Conservation (phyloP, 2,888 invertebrate species). For the Tipula vernalis region DNA sequence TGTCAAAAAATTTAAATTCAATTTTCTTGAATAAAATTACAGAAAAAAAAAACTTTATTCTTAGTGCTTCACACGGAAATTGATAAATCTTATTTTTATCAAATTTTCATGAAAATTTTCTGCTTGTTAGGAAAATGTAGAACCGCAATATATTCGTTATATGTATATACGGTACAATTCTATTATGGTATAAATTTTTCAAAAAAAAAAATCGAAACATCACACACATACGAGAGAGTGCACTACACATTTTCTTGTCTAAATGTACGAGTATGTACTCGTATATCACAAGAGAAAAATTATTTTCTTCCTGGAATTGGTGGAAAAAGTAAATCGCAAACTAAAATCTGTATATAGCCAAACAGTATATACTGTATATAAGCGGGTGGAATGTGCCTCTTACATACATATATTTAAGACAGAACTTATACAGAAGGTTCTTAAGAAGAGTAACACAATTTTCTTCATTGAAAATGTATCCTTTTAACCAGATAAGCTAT, state of each 20-base stretch:
- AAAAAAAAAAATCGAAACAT: background rate
- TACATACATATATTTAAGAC: background rate
- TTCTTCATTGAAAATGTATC: background rate
- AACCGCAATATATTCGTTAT: background rate
- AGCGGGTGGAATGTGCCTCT: background rate
- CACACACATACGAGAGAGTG: background rate
- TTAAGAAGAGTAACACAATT: background rate
- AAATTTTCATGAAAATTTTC: background rate
- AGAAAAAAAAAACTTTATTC: background rate
- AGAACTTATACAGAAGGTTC: background rate
- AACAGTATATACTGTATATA: background rate
- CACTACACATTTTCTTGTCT: background rate
- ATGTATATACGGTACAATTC: background rate
- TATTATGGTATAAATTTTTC: background rate
- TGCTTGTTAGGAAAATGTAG: background rate
- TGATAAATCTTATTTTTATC: background rate
- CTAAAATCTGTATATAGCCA: background rate
- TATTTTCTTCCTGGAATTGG: background rate
- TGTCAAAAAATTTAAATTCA: background rate
- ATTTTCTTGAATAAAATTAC: background rate
- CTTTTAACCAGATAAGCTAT: background rate
- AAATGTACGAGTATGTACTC: too few relatives aligned
- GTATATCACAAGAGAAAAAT: too few relatives aligned
- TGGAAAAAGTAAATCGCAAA: background rate
- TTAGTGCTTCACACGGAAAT: background rate